Evolutionary conservation across 2,113 vertebrate species (phyloP).

Genomic region (Sinocyclocheilus anshuiensis): DNA sequence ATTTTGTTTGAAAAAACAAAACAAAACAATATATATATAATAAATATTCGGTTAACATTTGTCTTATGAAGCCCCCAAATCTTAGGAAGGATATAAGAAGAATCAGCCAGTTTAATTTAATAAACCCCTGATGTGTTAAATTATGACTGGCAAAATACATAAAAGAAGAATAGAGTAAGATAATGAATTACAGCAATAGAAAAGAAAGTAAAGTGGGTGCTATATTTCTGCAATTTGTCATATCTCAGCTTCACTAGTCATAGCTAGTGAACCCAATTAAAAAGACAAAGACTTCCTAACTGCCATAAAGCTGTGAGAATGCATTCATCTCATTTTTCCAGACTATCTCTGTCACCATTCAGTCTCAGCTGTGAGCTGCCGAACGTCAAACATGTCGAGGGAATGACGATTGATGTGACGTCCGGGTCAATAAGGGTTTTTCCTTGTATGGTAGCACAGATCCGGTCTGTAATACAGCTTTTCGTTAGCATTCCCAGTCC

Average conservation of each 20-base stretch:
- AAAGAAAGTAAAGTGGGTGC: background rate
- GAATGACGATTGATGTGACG: background rate
- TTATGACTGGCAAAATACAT: background rate
- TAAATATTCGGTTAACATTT: too few species aligned
- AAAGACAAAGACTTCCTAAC: constrained; percentile 3
- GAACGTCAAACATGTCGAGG: background rate
- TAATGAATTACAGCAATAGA: constrained; percentile 2
- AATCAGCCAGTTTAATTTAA: background rate
- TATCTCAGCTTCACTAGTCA: background rate
- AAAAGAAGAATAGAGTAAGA: background rate
- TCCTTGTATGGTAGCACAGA: background rate
- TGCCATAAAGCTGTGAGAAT: background rate
- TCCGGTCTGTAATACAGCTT: background rate
- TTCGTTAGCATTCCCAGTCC: background rate
- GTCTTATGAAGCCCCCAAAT: background rate
- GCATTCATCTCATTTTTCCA: constrained; percentile 3
- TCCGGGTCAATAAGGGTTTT: background rate
- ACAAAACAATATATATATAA: too few species aligned
- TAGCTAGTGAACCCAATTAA: constrained; percentile 34
- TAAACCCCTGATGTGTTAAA: background rate
- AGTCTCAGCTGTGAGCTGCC: background rate
- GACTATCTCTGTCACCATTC: background rate
- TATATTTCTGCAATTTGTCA: constrained; percentile 24
- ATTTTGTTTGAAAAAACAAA: background rate
- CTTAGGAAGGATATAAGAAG: background rate